Percentiles rank a stretch among this genome's conserved stretches.
phyloP scores from a whole-genome alignment of 2,113 vertebrate species.

The Ibidorhyncha struthersii region DNA sequence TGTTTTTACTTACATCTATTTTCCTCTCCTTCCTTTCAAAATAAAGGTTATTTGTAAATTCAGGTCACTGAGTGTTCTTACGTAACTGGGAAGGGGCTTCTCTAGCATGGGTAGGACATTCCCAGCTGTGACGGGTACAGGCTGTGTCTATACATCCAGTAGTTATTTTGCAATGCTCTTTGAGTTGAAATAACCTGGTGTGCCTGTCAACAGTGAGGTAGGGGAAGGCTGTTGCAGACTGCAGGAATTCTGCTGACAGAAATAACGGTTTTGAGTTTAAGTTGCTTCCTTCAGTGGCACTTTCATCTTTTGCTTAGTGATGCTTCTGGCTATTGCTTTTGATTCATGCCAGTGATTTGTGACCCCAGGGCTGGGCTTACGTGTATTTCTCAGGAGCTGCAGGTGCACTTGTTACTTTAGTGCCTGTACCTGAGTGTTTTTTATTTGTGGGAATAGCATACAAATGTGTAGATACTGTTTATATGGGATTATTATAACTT shows the following conservation, averaged over 20 bases:
- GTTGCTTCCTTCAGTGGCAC: neutral
- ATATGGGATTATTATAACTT: neutral
- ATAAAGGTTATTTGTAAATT: conserved; percentile 20
- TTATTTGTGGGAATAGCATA: neutral
- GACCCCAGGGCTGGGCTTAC: neutral
- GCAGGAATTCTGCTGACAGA: neutral
- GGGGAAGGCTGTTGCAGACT: neutral
- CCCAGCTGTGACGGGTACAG: neutral
- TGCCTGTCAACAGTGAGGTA: neutral
- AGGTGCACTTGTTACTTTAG: neutral
- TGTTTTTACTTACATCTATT: neutral
- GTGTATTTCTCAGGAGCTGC: neutral
- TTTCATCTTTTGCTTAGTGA: neutral
- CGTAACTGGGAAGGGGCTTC: neutral
- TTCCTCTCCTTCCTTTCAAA: neutral
- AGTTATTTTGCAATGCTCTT: neutral
- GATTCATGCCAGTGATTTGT: neutral
- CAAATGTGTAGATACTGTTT: neutral
- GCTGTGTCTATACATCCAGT: neutral
- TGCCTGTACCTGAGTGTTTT: neutral
- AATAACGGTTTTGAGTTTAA: neutral
- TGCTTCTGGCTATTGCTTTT: neutral
- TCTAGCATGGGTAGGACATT: neutral
- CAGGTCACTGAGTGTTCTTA: neutral
- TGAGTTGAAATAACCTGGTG: neutral